Evolutionary conservation across 2,797 vertebrate species (phyloP).

Genomic region (Thalassophryne amazonica): DNA sequence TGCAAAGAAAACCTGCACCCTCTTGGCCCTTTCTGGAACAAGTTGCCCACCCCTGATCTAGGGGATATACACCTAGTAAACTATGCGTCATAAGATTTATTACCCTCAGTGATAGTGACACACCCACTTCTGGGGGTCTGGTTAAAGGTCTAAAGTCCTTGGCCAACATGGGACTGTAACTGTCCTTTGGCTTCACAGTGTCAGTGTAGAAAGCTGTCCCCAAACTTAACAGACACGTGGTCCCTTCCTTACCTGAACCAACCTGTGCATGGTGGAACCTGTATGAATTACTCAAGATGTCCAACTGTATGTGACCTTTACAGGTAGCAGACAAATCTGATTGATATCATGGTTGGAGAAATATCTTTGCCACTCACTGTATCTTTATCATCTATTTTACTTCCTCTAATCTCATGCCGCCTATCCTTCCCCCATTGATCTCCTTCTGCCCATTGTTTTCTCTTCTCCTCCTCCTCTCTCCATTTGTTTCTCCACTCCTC

Average conservation of each 20-base stretch:
- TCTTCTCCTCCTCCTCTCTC: constrained; percentile 9
- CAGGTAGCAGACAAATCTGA: constrained; percentile 28
- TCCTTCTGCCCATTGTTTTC: constrained; percentile 14
- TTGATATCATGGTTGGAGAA: constrained; percentile 20
- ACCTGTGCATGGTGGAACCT: background rate
- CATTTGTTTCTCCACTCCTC: constrained; percentile 13
- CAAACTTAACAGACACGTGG: background rate
- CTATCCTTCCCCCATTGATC: constrained; percentile 25
- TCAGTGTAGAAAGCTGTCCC: background rate
- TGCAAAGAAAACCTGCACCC: too few species aligned
- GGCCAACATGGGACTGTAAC: too few species aligned
- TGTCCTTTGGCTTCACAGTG: too few species aligned
- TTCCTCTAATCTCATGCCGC: constrained; percentile 13
- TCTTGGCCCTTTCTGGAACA: too few species aligned
- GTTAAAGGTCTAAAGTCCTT: too few species aligned
- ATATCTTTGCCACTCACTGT: constrained; percentile 1
- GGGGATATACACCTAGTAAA: too few species aligned
- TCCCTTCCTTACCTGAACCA: background rate
- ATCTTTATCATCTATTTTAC: constrained; percentile 34
- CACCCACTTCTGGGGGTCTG: too few species aligned
- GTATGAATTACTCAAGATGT: constrained; percentile 18
- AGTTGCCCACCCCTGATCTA: too few species aligned
- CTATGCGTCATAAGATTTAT: too few species aligned
- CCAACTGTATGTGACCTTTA: constrained; percentile 40
- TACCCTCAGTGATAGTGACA: too few species aligned